Conservation (phyloP, 1,140 invertebrate species). For the Rhopalosiphum maidis region DNA sequence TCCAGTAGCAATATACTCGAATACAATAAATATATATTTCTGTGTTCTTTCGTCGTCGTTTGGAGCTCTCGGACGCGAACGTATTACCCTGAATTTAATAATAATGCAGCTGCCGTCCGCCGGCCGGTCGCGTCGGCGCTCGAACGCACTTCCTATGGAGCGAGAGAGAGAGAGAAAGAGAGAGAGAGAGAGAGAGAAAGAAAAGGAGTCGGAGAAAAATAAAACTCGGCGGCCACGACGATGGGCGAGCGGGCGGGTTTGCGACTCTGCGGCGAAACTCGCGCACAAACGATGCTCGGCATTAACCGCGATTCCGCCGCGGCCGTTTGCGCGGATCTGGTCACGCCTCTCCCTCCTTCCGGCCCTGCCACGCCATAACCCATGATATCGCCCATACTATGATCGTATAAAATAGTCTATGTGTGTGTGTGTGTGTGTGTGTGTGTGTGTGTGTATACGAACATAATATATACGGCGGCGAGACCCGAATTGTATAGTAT, state of each 20-base stretch:
- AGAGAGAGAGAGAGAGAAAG: not conserved
- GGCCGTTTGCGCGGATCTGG: constrained; percentile 33
- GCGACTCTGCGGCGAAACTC: not conserved
- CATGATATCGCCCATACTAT: not conserved
- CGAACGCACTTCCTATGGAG: not conserved
- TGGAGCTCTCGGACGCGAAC: no score
- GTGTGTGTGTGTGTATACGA: no score
- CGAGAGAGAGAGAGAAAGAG: not conserved
- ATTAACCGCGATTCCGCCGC: constrained; percentile 31
- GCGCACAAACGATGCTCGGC: not conserved
- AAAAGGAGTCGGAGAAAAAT: not conserved
- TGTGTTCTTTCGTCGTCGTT: no score
- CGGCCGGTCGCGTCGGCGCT: not conserved
- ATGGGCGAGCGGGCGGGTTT: not conserved
- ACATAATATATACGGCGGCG: not conserved
- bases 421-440: no score
- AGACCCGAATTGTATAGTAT: not conserved
- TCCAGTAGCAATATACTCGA: not conserved
- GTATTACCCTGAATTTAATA: not conserved
- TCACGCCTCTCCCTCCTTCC: constrained; percentile 16
- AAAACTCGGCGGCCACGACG: not conserved
- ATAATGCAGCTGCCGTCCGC: constrained; percentile 28
- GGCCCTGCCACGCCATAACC: not conserved
- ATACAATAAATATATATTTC: not conserved
- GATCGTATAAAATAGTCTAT: not conserved